These are phyloP conservation scores for Chloroceryle amazona DNA, from an alignment of 2,797 vertebrate genomes.

Conservation along the genomic window DNA sequence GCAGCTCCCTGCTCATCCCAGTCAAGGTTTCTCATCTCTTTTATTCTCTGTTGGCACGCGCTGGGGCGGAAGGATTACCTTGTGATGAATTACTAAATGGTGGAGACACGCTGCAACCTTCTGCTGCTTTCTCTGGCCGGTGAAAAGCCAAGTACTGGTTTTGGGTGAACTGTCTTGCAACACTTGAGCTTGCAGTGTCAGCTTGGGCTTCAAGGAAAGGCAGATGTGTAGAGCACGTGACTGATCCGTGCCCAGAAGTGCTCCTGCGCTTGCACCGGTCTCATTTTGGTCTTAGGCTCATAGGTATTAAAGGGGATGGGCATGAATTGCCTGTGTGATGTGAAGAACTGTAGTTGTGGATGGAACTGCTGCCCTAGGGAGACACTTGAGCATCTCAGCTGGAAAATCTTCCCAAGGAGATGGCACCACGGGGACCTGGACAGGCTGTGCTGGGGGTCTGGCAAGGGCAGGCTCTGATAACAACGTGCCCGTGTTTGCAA, in stretches of 20 bases:
- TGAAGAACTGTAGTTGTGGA: not conserved
- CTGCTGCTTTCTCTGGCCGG: not conserved
- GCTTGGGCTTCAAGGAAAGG: not conserved
- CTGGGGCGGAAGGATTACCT: conserved; percentile 32
- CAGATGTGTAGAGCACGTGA: accelerated
- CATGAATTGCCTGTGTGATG: not conserved
- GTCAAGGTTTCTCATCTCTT: conserved; percentile 64
- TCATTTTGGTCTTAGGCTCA: not conserved
- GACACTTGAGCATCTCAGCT: not conserved
- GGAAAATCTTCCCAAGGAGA: not conserved
- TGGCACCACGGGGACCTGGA: not conserved
- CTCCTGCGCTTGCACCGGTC: not conserved
- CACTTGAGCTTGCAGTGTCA: not conserved
- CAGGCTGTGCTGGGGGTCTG: not conserved
- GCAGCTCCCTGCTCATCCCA: conserved; percentile 28
- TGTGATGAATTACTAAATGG: conserved; percentile 46
- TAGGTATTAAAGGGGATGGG: not conserved
- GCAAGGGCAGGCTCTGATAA: not conserved
- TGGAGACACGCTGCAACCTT: not conserved
- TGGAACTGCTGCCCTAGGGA: not conserved
- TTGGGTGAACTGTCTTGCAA: not conserved
- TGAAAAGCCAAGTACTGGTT: not conserved
- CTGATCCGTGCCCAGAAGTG: not conserved
- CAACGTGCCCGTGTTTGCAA: accelerated
- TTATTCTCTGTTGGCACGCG: conserved; percentile 21